Percentiles rank a stretch among this genome's conserved stretches.
Evolutionary conservation across 2,888 invertebrate species (phyloP).

Genomic region (Crocallis elinguaria): DNA sequence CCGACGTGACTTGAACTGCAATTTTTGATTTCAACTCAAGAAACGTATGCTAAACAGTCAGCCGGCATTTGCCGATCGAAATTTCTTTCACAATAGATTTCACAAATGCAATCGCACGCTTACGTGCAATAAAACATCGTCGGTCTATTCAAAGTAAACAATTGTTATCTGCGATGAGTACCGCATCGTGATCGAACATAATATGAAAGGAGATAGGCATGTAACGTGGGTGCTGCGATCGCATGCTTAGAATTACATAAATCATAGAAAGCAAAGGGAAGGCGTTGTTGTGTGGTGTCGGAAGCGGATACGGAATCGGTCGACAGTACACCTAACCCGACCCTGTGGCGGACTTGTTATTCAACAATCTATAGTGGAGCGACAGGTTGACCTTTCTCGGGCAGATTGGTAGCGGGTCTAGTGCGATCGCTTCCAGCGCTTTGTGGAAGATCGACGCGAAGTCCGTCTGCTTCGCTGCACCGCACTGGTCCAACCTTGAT

Average conservation of each 20-base stretch:
- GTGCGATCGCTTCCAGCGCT: constrained; percentile 7
- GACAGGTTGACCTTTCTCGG: constrained; percentile 68
- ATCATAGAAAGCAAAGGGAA: constrained; percentile 70
- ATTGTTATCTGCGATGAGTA: constrained; percentile 33
- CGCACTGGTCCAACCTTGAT: constrained; percentile 3
- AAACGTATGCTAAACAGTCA: constrained; percentile 44
- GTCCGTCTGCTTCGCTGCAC: background rate
- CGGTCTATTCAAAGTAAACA: constrained; percentile 38
- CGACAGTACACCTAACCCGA: constrained; percentile 59
- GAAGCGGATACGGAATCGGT: constrained; percentile 77
- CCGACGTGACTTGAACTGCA: constrained; percentile 66
- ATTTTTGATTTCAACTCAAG: constrained; percentile 53
- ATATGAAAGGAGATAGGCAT: constrained; percentile 15
- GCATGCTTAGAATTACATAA: constrained; percentile 55
- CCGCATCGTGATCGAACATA: constrained; percentile 47
- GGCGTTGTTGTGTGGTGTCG: constrained; percentile 50
- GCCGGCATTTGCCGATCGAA: constrained; percentile 31
- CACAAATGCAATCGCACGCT: constrained; percentile 45
- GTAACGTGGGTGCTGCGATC: constrained; percentile 18
- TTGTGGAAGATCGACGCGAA: constrained; percentile 4
- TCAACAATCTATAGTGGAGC: constrained; percentile 68
- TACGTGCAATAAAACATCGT: constrained; percentile 39
- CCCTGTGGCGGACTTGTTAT: constrained; percentile 72
- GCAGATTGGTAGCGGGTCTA: constrained; percentile 13
- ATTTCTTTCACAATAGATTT: constrained; percentile 52